Evolutionary conservation across 2,113 vertebrate species (phyloP).

Genomic region (Rostratula benghalensis): DNA sequence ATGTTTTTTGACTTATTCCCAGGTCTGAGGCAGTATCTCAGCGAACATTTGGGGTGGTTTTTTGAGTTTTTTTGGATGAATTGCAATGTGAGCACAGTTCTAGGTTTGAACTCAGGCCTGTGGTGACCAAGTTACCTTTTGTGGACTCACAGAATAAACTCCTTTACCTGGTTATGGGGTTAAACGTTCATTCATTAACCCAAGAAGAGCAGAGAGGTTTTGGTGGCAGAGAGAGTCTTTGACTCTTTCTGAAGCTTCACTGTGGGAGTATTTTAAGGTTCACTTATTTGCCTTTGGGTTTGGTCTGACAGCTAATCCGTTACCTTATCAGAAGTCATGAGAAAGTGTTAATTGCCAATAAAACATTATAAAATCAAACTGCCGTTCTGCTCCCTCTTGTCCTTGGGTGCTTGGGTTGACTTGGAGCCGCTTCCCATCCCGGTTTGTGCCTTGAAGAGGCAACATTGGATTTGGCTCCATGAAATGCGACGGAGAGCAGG

Average conservation of each 20-base stretch:
- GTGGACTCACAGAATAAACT: background rate
- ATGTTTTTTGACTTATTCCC: too few relatives aligned
- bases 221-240: background rate
- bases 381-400: background rate
- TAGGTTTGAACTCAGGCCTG: background rate
- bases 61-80: background rate
- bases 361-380: background rate
- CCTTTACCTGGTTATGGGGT: background rate
- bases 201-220: background rate
- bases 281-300: background rate
- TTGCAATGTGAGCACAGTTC: background rate
- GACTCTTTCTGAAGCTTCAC: background rate
- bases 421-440: background rate
- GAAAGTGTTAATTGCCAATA: background rate
- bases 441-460: fast-evolving
- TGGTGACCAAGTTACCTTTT: background rate
- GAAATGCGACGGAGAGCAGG: background rate
- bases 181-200: background rate
- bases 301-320: background rate
- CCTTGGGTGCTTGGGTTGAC: fast-evolving
- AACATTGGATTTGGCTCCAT: fast-evolving
- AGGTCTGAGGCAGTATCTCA: background rate
- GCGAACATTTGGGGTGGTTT: background rate
- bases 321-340: background rate
- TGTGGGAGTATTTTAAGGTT: background rate